These are phyloP conservation scores for Chascanopsetta lugubris DNA, from an alignment of 2,113 vertebrate genomes.

Conservation along the genomic window DNA sequence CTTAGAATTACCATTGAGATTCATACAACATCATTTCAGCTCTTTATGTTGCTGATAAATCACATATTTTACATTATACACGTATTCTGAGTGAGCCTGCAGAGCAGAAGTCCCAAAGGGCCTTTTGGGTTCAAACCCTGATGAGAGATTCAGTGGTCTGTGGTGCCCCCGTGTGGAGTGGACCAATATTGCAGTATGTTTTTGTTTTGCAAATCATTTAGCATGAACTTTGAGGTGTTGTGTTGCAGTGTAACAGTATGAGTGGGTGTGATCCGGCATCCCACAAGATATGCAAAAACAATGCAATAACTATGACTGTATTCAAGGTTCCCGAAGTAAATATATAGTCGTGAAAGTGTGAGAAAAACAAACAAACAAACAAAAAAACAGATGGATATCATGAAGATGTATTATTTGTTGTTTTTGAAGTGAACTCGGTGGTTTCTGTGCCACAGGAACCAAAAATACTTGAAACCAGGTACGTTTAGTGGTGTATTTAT, in stretches of 20 bases:
- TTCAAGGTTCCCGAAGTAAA: conserved; percentile 71
- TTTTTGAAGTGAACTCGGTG: conserved; percentile 79
- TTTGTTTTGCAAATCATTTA: conserved; percentile 22
- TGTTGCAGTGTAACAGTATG: conserved; percentile 52
- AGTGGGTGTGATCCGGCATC: conserved; percentile 80
- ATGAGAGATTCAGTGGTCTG: conserved; percentile 34
- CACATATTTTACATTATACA: background rate
- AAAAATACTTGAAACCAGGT: conserved; percentile 98
- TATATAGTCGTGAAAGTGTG: conserved; percentile 78
- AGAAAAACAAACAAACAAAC: conserved; percentile 4
- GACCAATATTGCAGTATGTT: conserved; percentile 45
- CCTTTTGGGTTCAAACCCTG: conserved; percentile 21
- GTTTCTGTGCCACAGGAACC: conserved; percentile 90
- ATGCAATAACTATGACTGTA: conserved; percentile 94
- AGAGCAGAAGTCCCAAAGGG: too few species aligned
- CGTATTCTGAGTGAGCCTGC: too few species aligned
- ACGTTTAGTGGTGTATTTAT: conserved; percentile 84
- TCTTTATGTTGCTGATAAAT: background rate
- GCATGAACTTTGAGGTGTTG: conserved; percentile 50
- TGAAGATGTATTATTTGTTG: conserved; percentile 82
- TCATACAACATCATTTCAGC: too few species aligned
- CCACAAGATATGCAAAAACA: conserved; percentile 99
- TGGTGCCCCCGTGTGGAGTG: conserved; percentile 48
- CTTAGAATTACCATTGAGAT: too few species aligned
- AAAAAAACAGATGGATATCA: conserved; percentile 49